phyloP scores from a whole-genome alignment of 2,113 vertebrate genomes.

The Nesogale talazaci region DNA sequence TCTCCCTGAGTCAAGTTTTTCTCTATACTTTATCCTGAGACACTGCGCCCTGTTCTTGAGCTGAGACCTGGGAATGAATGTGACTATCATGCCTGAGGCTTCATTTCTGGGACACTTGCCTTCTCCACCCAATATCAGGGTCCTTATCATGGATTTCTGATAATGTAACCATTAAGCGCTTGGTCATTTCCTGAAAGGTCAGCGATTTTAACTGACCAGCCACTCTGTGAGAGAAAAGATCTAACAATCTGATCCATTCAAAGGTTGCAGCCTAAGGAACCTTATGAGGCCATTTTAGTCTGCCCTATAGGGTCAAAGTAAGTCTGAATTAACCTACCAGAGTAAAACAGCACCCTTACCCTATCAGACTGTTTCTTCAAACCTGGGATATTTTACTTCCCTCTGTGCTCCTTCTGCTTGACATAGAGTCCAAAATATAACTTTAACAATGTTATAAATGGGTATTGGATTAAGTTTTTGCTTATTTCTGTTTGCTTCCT shows the following conservation, averaged over 20 bases:
- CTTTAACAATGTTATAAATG: neutral
- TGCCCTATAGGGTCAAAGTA: neutral
- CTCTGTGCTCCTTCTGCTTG: too few species aligned
- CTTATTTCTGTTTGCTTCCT: constrained; percentile 16
- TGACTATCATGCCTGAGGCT: neutral
- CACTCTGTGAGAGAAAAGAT: neutral
- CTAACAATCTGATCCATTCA: neutral
- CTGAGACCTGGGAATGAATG: neutral
- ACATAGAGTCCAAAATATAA: neutral
- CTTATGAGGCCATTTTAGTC: neutral
- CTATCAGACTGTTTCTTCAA: neutral
- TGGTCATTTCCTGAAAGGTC: neutral
- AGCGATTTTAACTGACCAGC: neutral
- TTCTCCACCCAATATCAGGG: constrained; percentile 19
- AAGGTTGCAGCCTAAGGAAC: neutral
- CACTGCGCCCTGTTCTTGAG: neutral
- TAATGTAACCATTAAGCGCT: neutral
- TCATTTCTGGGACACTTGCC: neutral
- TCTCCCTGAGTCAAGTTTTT: neutral
- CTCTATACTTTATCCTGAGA: neutral
- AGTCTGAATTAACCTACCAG: neutral
- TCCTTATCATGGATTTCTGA: neutral
- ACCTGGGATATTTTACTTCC: neutral
- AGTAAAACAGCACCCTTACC: neutral
- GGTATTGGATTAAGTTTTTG: neutral